Percentiles rank a stretch among this genome's conserved stretches.
Evolutionary conservation across 2,113 vertebrate species (phyloP).

Genomic region (Hepsetus odoe): DNA sequence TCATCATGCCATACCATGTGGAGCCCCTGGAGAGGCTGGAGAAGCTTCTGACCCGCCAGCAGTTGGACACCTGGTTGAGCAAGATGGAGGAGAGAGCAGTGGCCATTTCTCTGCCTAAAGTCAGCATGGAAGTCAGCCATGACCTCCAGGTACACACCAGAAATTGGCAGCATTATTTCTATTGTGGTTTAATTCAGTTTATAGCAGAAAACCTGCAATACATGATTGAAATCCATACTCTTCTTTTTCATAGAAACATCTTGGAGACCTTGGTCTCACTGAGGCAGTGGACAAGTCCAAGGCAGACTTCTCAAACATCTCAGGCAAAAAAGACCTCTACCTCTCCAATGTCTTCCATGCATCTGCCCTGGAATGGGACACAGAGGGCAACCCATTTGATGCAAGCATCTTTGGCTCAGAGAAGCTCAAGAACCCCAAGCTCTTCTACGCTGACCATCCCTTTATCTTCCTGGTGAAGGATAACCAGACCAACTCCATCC

Average conservation of each 20-base stretch:
- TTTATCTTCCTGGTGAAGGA: conserved; percentile 97
- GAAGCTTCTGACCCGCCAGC: conserved; percentile 89
- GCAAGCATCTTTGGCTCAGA: conserved; percentile 84
- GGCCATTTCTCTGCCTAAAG: conserved; percentile 92
- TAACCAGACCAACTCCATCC: conserved; percentile 89
- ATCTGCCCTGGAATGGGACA: conserved; percentile 86
- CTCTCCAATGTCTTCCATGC: conserved; percentile 91
- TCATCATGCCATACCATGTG: conserved; percentile 92
- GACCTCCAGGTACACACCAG: conserved; percentile 84
- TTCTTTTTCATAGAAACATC: conserved; percentile 82
- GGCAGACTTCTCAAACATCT: conserved; percentile 95
- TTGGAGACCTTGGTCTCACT: conserved; percentile 88
- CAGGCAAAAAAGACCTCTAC: conserved; percentile 96
- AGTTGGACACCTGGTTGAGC: conserved; percentile 87
- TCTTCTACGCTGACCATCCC: conserved; percentile 96
- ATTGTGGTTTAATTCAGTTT: background rate
- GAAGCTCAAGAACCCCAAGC: conserved; percentile 86
- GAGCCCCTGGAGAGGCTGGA: conserved; percentile 90
- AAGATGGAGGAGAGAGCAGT: conserved; percentile 88
- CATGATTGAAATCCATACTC: background rate
- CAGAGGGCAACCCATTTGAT: conserved; percentile 87
- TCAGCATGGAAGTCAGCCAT: conserved; percentile 88
- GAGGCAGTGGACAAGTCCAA: conserved; percentile 95
- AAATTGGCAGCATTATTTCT: background rate
- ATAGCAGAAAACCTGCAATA: background rate